phyloP scores from a whole-genome alignment of 2,113 vertebrate species.

The Sebastes schlegelii region DNA sequence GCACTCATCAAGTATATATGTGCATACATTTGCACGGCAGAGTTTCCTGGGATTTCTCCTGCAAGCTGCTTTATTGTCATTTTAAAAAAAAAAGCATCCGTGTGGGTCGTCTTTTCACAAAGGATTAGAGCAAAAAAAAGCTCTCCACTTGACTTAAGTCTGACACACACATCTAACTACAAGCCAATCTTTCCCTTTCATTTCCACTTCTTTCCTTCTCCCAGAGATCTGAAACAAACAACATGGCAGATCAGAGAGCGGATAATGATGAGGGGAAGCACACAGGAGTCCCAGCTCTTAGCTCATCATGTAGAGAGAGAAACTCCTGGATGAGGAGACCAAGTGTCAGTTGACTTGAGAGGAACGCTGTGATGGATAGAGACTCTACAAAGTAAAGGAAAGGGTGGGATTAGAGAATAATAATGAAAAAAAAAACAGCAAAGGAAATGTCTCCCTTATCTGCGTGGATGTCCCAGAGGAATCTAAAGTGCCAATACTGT shows the following conservation, averaged over 20 bases:
- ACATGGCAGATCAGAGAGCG: constrained; percentile 40
- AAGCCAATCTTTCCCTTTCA: constrained; percentile 30
- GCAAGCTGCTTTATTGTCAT: constrained; percentile 30
- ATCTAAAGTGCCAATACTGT: constrained; percentile 10
- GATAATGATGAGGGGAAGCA: constrained; percentile 18
- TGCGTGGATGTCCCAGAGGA: background rate
- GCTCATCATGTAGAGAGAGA: background rate
- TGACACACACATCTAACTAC: constrained; percentile 48
- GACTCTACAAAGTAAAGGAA: constrained; percentile 17
- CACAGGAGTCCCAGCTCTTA: constrained; percentile 16
- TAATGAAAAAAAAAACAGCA: background rate
- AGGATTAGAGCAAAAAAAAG: constrained; percentile 28
- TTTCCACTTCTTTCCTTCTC: constrained; percentile 1
- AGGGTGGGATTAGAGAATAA: constrained; percentile 4
- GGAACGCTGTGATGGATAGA: constrained; percentile 23
- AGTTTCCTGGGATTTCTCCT: constrained; percentile 38
- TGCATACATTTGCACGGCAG: constrained; percentile 11
- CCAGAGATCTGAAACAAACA: constrained; percentile 42
- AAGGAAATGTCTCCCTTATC: constrained; percentile 14
- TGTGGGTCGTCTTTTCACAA: constrained; percentile 44
- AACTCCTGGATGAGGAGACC: constrained; percentile 36
- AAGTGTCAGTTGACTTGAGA: constrained; percentile 28
- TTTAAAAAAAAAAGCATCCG: constrained; percentile 38
- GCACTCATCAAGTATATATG: constrained; percentile 21
- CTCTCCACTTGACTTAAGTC: constrained; percentile 40